Base-by-base conservation (phyloP, 2,797 vertebrate genomes). In the Etheostoma nigrum region DNA sequence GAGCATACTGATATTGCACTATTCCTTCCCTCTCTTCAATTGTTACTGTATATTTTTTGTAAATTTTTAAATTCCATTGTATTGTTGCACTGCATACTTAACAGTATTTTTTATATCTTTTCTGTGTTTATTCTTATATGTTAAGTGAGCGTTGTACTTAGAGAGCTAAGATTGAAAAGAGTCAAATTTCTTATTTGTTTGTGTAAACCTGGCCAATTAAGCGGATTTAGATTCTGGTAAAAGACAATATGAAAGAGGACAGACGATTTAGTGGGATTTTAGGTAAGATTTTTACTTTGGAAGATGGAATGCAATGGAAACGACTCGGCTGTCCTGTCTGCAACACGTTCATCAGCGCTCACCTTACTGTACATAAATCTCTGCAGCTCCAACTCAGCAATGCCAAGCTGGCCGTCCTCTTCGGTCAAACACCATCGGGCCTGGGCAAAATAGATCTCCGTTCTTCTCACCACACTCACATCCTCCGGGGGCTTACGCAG, bases 301-400 rank as follows among this genome's bases (percentile, higher is more conserved):
- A 45, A 25, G n/a, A 18, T 19, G 27, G 27, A 27, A 27, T 27
- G 27, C 27, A 4, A 27, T 27, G 4, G 23, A 30, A 54, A 44
- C 0, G 3, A 12, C 21, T 52, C 48, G 18, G 16, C 21, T 7
- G 21, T 27, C 15, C 15, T 16, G 49, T n/a, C 19, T 25, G 21
- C 55, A 2, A 15, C n/a, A 0, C 10, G 1, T 25, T 16, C 10
- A 45, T 44, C 53, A 61, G n/a, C 3, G 40, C 89, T 66, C 89
- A 98, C 98, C 97, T 99, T 99, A 93, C 98, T 99, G 89, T 99
- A 99, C 91, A 99, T 97, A 84, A 99, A 99, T 52, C 97, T 96
- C 86, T 99, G 97, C 58, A 99, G 96, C 90, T 99, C 98, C 72
- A 99, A 93, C 89, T 99, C 98, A 0, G 98, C 98, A 3, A 99